phyloP scores from a whole-genome alignment of 2,888 invertebrate species.

The Callimorpha dominula region DNA sequence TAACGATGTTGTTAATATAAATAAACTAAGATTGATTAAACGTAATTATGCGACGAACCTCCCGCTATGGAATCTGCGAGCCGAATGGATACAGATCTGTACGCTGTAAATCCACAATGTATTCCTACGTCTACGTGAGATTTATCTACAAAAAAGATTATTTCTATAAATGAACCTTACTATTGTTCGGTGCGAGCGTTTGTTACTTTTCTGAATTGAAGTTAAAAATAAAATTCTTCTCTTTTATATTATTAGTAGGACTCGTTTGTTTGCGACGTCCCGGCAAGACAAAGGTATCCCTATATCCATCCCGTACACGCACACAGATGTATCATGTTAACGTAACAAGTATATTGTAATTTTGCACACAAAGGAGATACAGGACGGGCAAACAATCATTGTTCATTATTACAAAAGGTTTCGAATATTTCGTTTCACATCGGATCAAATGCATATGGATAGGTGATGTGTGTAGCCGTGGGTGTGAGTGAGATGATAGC shows the following conservation, averaged over 20 bases:
- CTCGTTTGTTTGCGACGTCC: constrained; percentile 85
- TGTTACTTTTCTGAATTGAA: constrained; percentile 86
- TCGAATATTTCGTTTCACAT: constrained; percentile 85
- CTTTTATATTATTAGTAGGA: constrained; percentile 85
- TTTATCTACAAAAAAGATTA: constrained; percentile 86
- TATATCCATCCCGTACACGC: constrained; percentile 84
- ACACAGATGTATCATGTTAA: constrained; percentile 78
- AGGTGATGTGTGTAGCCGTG: constrained; percentile 75
- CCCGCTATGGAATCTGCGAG: constrained; percentile 68
- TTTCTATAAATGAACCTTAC: constrained; percentile 84
- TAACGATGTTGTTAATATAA: constrained; percentile 41
- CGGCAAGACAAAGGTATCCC: constrained; percentile 85
- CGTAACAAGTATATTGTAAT: constrained; percentile 86
- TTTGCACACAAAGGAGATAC: constrained; percentile 85
- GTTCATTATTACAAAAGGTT: constrained; percentile 87
- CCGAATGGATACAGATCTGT: constrained; percentile 77
- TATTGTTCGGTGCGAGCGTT: constrained; percentile 83
- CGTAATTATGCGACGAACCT: constrained; percentile 69
- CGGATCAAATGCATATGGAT: constrained; percentile 83
- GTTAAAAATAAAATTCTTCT: constrained; percentile 86
- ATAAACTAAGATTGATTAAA: constrained; percentile 33
- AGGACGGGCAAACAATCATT: constrained; percentile 86
- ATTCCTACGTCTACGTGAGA: constrained; percentile 82
- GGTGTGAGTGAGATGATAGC: constrained; percentile 72
- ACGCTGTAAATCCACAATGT: constrained; percentile 72